These are phyloP conservation scores for Athetis lepigone DNA, from an alignment of 2,888 invertebrate genomes.

Conservation along the genomic window DNA sequence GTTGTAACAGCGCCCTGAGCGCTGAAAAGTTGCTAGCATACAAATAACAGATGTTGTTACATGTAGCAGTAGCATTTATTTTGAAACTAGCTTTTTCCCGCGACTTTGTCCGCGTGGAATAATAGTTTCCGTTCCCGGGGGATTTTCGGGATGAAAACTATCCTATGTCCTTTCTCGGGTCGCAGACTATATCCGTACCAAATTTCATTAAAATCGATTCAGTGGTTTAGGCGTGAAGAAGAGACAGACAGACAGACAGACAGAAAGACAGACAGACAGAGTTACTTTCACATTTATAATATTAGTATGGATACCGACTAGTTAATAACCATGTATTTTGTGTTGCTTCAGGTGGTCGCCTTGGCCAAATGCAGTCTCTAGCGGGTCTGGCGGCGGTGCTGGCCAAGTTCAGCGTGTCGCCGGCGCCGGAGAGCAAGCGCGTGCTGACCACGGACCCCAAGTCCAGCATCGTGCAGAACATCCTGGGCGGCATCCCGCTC, in stretches of 20 bases:
- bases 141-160: too few relatives aligned
- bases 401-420: conserved; percentile 72
- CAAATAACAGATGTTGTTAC: conserved; percentile 17
- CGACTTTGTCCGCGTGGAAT: too few relatives aligned
- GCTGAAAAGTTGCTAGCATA: neutral
- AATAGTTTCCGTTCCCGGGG: too few relatives aligned
- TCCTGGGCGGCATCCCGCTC: conserved; percentile 75
- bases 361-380: conserved; percentile 83
- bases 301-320: neutral
- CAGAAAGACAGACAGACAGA: too few relatives aligned
- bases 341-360: conserved; percentile 73
- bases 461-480: conserved; percentile 75
- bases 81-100: too few relatives aligned
- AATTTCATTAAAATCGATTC: too few relatives aligned
- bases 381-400: conserved; percentile 81
- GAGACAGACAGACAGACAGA: too few relatives aligned
- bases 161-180: too few relatives aligned
- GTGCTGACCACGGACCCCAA: conserved; percentile 68
- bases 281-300: neutral
- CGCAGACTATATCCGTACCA: too few relatives aligned
- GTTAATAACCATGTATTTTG: neutral
- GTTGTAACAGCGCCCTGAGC: neutral
- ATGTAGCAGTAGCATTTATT: neutral
- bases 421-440: conserved; percentile 69
- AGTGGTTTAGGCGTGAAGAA: too few relatives aligned